A percentile compares a stretch with the other conserved stretches of the same genome.
phyloP scores from a whole-genome alignment of 2,113 vertebrate species.

The Istiophorus platypterus region DNA sequence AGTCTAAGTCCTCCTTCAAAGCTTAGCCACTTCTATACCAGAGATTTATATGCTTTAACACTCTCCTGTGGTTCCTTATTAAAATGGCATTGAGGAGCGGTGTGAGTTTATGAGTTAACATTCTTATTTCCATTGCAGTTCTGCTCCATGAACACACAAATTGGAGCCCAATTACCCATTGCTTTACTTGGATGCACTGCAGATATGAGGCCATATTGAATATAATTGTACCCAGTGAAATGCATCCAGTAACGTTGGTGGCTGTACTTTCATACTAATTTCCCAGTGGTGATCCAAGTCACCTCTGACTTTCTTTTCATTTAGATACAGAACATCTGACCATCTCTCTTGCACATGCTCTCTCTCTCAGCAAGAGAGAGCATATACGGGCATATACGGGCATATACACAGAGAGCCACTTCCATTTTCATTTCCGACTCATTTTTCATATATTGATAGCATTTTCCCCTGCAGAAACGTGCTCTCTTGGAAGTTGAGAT shows the following conservation, averaged over 20 bases:
- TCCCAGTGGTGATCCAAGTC: constrained; percentile 65
- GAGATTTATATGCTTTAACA: not conserved
- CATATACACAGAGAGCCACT: not conserved
- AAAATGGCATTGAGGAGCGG: constrained; percentile 57
- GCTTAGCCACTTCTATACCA: not conserved
- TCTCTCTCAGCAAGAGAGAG: too few species aligned
- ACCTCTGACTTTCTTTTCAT: constrained; percentile 63
- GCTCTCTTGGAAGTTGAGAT: constrained; percentile 27
- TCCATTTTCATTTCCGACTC: constrained; percentile 16
- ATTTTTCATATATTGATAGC: constrained; percentile 32
- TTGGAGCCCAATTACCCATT: constrained; percentile 81
- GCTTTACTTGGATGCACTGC: constrained; percentile 79
- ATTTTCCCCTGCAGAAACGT: constrained; percentile 18
- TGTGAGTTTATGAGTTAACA: constrained; percentile 71
- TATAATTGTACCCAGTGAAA: constrained; percentile 79
- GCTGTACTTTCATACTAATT: constrained; percentile 73
- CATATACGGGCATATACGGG: not conserved
- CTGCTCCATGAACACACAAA: constrained; percentile 80
- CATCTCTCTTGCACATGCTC: constrained; percentile 20
- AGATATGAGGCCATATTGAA: constrained; percentile 77
- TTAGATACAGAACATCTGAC: constrained; percentile 50
- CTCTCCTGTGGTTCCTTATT: constrained; percentile 57
- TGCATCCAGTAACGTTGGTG: constrained; percentile 70
- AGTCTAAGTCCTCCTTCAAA: constrained; percentile 2
- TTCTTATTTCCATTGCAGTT: constrained; percentile 76